Conservation (phyloP, 2,797 vertebrate species). For the Anabas testudineus region DNA sequence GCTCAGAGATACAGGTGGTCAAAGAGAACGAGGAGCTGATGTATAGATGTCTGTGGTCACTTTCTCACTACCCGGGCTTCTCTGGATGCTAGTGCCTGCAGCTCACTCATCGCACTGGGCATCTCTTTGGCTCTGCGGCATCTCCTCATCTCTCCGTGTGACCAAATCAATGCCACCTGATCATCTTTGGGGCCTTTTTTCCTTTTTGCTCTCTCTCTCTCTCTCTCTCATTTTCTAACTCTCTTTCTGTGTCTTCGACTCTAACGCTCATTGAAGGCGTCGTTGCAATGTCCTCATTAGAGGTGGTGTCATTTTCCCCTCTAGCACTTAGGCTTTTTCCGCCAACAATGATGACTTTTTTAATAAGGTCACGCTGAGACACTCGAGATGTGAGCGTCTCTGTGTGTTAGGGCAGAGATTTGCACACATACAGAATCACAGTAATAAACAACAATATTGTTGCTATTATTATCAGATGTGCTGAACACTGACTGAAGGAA, state of each 20-base stretch:
- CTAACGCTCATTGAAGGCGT: slow-evolving; percentile 50
- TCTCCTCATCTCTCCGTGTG: slow-evolving; percentile 4
- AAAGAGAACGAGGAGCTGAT: slow-evolving; percentile 65
- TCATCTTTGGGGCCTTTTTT: slow-evolving; percentile 7
- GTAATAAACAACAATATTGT: slow-evolving; percentile 52
- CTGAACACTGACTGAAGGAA: slow-evolving; percentile 24
- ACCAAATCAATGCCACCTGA: slow-evolving; percentile 25
- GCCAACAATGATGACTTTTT: slow-evolving; percentile 67
- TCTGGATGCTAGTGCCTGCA: slow-evolving; percentile 19
- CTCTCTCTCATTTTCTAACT: slow-evolving; percentile 17
- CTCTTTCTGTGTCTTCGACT: slow-evolving; percentile 19
- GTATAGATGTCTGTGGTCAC: slow-evolving; percentile 29
- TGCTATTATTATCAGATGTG: slow-evolving; percentile 49
- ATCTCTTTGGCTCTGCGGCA: neutral
- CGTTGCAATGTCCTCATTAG: slow-evolving; percentile 65
- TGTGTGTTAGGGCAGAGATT: slow-evolving; percentile 7
- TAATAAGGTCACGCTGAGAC: slow-evolving; percentile 76
- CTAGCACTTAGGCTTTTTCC: slow-evolving; percentile 63
- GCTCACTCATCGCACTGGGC: neutral
- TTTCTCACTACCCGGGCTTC: slow-evolving; percentile 35
- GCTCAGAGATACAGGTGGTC: slow-evolving; percentile 67
- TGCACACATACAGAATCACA: neutral
- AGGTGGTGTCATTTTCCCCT: slow-evolving; percentile 64
- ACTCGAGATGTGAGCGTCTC: too few species aligned
- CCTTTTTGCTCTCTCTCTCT: slow-evolving; percentile 8